A percentile compares a stretch with the other conserved stretches of the same genome.
Conservation (phyloP, 1,140 invertebrate species). For the Platyura marginata region DNA sequence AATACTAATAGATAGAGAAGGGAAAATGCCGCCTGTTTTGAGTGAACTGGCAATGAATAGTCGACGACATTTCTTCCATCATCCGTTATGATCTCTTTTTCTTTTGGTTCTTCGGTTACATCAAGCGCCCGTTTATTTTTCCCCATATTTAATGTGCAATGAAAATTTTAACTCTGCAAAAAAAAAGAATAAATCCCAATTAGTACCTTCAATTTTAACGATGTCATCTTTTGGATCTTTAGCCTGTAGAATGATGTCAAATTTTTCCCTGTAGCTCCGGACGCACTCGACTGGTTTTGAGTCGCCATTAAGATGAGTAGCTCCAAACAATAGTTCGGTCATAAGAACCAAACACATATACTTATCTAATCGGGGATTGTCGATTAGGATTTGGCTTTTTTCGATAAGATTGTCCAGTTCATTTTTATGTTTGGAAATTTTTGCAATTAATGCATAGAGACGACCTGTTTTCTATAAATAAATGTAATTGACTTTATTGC, state of each 20-base stretch:
- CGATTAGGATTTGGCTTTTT: conserved; percentile 37
- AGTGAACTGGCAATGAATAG: conserved; percentile 25
- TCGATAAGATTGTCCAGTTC: conserved; percentile 44
- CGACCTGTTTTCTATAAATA: conserved; percentile 44
- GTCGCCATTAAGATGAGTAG: conserved; percentile 40
- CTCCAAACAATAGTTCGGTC: conserved; percentile 66
- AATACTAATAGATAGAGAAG: conserved; percentile 50
- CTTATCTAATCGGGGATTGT: conserved; percentile 45
- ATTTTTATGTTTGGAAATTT: conserved; percentile 44
- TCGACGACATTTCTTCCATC: background rate
- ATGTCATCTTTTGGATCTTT: too few species aligned
- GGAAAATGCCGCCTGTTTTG: conserved; percentile 27
- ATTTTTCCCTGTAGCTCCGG: conserved; percentile 37
- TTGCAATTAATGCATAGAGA: conserved; percentile 49
- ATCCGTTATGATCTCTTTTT: background rate
- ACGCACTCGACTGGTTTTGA: conserved; percentile 51
- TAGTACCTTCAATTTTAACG: too few species aligned
- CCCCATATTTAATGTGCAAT: too few species aligned
- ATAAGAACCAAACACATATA: conserved; percentile 56
- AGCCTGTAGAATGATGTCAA: conserved; percentile 24
- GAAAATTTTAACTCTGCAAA: too few species aligned
- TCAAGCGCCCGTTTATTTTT: conserved; percentile 7
- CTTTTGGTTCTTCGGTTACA: conserved; percentile 3
- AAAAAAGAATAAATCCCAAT: too few species aligned
- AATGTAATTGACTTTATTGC: too few species aligned